phyloP scores from a whole-genome alignment of 23 tunicate genomes.

The Halocynthia aurantium region DNA sequence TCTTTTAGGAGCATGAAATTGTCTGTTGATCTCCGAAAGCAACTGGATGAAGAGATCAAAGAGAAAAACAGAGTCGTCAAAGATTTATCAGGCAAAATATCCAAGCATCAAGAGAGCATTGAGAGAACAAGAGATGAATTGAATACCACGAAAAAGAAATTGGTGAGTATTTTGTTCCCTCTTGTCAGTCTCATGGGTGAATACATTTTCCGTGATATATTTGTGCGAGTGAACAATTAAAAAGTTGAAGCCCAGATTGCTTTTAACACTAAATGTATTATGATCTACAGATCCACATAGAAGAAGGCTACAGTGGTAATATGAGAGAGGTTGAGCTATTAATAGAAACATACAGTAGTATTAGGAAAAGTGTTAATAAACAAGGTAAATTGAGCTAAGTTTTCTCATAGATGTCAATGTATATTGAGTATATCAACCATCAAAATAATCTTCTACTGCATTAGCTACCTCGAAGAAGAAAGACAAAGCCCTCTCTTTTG shows the following conservation, averaged over 20 bases:
- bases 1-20: conserved; percentile 51
- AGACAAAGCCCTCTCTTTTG: too few relatives aligned
- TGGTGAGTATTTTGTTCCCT: conserved; percentile 10
- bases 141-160: conserved; percentile 43
- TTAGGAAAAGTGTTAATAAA: too few relatives aligned
- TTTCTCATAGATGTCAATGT: too few relatives aligned
- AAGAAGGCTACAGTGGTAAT: conserved; percentile 61
- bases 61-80: conserved; percentile 39
- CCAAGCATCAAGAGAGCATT: conserved; percentile 49
- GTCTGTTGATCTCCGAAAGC: conserved; percentile 57
- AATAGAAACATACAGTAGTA: conserved; percentile 40
- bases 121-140: conserved; percentile 47
- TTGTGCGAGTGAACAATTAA: too few relatives aligned
- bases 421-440: too few relatives aligned
- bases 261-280: too few relatives aligned
- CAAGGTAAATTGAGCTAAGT: too few relatives aligned
- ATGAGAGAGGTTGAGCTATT: conserved; percentile 62
- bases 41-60: conserved; percentile 53
- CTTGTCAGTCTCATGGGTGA: background rate
- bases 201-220: too few relatives aligned
- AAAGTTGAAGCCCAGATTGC: too few relatives aligned
- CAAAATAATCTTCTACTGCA: too few relatives aligned
- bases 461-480: too few relatives aligned
- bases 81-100: conserved; percentile 32
- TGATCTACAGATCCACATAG: conserved; percentile 40